Evolutionary conservation across 2,888 invertebrate species (phyloP).

Genomic region (Mythimna vitellina): DNA sequence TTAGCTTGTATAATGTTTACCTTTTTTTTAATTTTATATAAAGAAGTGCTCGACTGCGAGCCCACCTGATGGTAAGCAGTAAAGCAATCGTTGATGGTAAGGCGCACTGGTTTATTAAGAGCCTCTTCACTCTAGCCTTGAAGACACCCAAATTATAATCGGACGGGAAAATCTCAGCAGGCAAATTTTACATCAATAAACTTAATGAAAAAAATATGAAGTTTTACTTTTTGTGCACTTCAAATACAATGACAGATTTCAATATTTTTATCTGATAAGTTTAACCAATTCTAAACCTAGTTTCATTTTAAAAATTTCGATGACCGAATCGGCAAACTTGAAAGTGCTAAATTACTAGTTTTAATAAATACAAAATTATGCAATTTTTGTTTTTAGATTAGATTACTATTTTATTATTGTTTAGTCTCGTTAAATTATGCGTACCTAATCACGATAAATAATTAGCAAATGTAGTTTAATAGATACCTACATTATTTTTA

Average conservation of each 20-base stretch:
- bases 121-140: too few relatives aligned
- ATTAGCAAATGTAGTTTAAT: conserved; percentile 6
- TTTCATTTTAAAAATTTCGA: not conserved
- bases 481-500: not conserved
- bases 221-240: not conserved
- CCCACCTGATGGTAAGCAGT: too few relatives aligned
- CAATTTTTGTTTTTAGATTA: conserved; percentile 14
- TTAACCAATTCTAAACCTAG: not conserved
- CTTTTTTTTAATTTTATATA: too few relatives aligned
- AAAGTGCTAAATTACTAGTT: not conserved
- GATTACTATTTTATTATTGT: conserved; percentile 6
- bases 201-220: too few relatives aligned
- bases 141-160: too few relatives aligned
- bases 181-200: too few relatives aligned
- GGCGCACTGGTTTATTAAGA: too few relatives aligned
- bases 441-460: conserved; percentile 7
- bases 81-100: too few relatives aligned
- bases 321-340: conserved; percentile 18
- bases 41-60: too few relatives aligned
- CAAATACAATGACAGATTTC: conserved; percentile 7
- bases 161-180: too few relatives aligned
- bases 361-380: not conserved
- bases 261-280: conserved; percentile 8
- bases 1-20: too few relatives aligned
- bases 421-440: not conserved